Conservation (phyloP, 2,888 invertebrate species). For the Hydraecia micacea region DNA sequence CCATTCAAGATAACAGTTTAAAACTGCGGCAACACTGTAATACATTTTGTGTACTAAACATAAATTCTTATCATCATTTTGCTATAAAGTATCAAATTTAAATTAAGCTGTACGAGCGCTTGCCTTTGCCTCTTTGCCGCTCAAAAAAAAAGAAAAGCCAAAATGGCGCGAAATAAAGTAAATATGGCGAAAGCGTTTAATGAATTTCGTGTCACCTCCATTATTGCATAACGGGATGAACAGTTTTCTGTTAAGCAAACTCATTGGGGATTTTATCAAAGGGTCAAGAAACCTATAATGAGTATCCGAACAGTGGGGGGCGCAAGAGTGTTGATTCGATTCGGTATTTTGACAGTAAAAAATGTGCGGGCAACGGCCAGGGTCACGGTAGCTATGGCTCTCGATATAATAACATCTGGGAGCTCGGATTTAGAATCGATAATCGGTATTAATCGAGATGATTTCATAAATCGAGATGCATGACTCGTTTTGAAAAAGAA, state of each 20-base stretch:
- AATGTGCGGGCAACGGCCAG: constrained; percentile 64
- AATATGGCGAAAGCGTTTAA: constrained; percentile 69
- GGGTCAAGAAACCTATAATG: constrained; percentile 66
- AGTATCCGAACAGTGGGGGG: constrained; percentile 63
- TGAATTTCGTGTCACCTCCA: constrained; percentile 76
- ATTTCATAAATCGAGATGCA: constrained; percentile 48
- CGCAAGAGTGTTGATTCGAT: constrained; percentile 61
- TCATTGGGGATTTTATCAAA: constrained; percentile 64
- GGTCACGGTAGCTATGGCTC: constrained; percentile 60
- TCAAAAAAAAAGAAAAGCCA: constrained; percentile 52
- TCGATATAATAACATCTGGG: constrained; percentile 49
- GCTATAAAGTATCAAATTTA: constrained; percentile 75
- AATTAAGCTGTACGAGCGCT: constrained; percentile 76
- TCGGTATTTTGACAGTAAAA: constrained; percentile 66
- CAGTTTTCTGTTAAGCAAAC: constrained; percentile 63
- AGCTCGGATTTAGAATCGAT: constrained; percentile 49
- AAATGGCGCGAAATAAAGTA: constrained; percentile 66
- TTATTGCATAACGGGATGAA: constrained; percentile 78
- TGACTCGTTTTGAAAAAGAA: constrained; percentile 28
- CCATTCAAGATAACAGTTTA: constrained; percentile 61
- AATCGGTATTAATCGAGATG: constrained; percentile 49
- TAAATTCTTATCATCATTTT: constrained; percentile 71
- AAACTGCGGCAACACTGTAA: constrained; percentile 47
- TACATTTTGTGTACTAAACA: constrained; percentile 53
- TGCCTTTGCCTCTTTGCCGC: constrained; percentile 67